Evolutionary conservation across 2,113 vertebrate species (phyloP).

Genomic region (Coptodon rendalli): DNA sequence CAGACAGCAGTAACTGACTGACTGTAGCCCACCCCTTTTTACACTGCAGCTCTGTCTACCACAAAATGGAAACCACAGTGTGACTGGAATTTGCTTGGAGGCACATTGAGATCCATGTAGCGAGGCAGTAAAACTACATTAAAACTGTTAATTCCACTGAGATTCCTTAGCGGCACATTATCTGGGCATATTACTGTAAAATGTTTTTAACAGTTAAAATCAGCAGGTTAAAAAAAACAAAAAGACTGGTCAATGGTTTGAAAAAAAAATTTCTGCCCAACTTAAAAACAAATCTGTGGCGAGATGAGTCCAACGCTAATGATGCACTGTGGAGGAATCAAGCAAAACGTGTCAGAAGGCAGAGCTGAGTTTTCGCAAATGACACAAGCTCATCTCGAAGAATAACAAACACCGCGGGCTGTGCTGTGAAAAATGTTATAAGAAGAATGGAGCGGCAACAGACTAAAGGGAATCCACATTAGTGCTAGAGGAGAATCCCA

Average conservation of each 20-base stretch:
- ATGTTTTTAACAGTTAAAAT: slow-evolving; percentile 1
- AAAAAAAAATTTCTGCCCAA: not conserved
- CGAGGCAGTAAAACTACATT: slow-evolving; percentile 26
- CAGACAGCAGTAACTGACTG: slow-evolving; percentile 50
- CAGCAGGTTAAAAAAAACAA: not conserved
- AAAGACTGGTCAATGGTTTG: not conserved
- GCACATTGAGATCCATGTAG: slow-evolving; percentile 42
- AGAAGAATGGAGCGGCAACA: not conserved
- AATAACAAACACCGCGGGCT: slow-evolving; percentile 32
- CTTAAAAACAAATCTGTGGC: not conserved
- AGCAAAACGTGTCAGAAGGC: slow-evolving; percentile 42
- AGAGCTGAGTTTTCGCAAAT: slow-evolving; percentile 31
- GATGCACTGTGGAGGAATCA: slow-evolving; percentile 40
- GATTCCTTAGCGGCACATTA: slow-evolving; percentile 4
- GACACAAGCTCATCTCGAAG: slow-evolving; percentile 32
- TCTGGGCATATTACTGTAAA: not conserved
- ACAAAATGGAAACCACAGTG: slow-evolving; percentile 66
- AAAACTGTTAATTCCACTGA: slow-evolving; percentile 21
- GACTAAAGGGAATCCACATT: slow-evolving; percentile 47
- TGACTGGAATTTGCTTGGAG: slow-evolving; percentile 65
- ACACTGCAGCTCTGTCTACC: slow-evolving; percentile 61
- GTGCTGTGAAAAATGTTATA: slow-evolving; percentile 24
- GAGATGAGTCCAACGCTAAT: slow-evolving; percentile 13
- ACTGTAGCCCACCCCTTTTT: slow-evolving; percentile 62
- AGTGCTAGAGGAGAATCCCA: slow-evolving; percentile 48